Evolutionary conservation across 1,140 invertebrate species (phyloP), one percentile per base, ranked within the genome.

Genomic region (Diachasma alloeum): DNA sequence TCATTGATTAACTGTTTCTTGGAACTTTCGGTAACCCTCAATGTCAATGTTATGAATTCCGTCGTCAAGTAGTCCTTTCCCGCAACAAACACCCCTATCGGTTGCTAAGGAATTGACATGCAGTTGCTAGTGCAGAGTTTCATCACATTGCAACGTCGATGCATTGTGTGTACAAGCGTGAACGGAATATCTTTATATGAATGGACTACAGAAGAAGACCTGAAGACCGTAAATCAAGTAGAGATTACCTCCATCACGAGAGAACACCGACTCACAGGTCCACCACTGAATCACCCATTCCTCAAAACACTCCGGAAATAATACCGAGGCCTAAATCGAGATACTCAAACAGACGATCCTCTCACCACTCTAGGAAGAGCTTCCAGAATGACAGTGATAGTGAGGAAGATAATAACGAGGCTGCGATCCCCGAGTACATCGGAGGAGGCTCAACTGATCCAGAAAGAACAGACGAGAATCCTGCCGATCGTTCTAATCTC

Each of bases 361-460:
- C 72, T 48, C 73, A 39, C 70, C 37, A 42, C 72, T 37, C 70
- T 56, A 42, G 44, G 70, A 17, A 73, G 76, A 19, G 68, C 48
- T 11, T 74, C 76, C 44, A 72, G 59, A 44, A 75, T 75, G 66
- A 75, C 66, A 26, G 22, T 75, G 44, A 68, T 36, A 68, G 67
- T 75, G 66, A 75, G 17, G 74, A 75, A 75, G 46, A 53, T 69
- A 56, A 15, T 75, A 36, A 75, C 44, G 36, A 75, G 44, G 17
- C 26, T 53, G 5, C 66, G 36, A 31, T 53, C 48, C 2, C n/a
- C 9, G 13, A 69, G 31, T 63, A 75, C 15, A 15, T 69, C 74
- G 59, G 74, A 75, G 46, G 74, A 75, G 66, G 26, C 46, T 70
- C 66, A 70, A 36, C 31, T 75, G 48, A 67, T 75, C 44, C 74